Conservation (phyloP, 2,888 invertebrate genomes). For the Colostygia pectinataria region DNA sequence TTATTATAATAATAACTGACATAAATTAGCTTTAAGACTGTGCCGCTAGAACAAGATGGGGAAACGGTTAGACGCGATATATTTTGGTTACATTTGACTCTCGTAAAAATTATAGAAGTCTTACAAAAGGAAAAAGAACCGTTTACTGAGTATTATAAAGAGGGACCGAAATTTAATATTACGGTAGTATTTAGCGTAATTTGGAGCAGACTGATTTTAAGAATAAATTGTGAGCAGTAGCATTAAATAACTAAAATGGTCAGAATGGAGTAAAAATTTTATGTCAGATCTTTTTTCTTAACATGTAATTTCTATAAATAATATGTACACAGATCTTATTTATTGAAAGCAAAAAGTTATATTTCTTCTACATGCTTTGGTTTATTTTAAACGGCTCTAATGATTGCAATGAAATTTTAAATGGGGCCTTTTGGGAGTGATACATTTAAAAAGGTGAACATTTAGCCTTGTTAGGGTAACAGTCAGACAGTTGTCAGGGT, state of each 20-base stretch:
- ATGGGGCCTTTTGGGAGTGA: too few relatives aligned
- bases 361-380: too few relatives aligned
- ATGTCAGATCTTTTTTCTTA: slow-evolving; percentile 6
- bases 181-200: slow-evolving; percentile 60
- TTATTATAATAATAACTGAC: slow-evolving; percentile 23
- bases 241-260: slow-evolving; percentile 23
- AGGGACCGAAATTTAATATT: slow-evolving; percentile 67
- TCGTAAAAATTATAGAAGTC: slow-evolving; percentile 21
- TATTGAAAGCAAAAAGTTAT: too few relatives aligned
- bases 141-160: slow-evolving; percentile 61
- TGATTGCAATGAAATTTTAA: too few relatives aligned
- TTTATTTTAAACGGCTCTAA: too few relatives aligned
- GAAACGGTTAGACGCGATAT: slow-evolving; percentile 13
- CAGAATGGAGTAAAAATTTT: slow-evolving; percentile 16
- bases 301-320: background rate
- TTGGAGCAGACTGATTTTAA: slow-evolving; percentile 68
- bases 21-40: slow-evolving; percentile 33
- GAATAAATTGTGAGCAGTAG: slow-evolving; percentile 52
- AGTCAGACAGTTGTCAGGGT: too few relatives aligned
- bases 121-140: slow-evolving; percentile 35
- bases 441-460: too few relatives aligned
- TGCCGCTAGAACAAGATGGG: slow-evolving; percentile 24
- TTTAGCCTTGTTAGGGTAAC: too few relatives aligned
- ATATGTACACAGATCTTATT: too few relatives aligned
- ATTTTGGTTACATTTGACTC: slow-evolving; percentile 19